Evolutionary conservation across 1,140 invertebrate species (phyloP), one percentile per base, ranked within the genome.

Genomic region (Epicauta chinensis): DNA sequence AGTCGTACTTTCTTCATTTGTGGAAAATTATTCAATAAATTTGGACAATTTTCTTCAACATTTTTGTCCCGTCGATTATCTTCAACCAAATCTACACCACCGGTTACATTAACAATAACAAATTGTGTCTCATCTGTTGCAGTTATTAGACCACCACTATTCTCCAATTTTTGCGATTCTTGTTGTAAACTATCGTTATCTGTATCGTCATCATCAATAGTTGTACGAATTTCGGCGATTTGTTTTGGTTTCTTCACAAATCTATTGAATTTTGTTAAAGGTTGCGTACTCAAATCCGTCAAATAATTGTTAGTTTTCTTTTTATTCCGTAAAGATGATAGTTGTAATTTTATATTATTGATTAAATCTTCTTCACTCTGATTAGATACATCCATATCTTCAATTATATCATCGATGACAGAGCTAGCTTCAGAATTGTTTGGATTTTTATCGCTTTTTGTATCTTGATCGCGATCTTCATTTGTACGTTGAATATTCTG

Each of bases 321-420:
- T 45, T 44, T 57, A 37, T 49, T 59, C 36, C 63, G 51, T 36
- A 65, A 45, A 2, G 32, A 58, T 31, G 35, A 53, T 32, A 63
- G 42, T 55, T 65, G 63, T 16, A 59, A 35, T 43, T 56, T 61
- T 15, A 63, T 34, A 47, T 55, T 53, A 37, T 61, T 48, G 32
- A 61, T 40, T 44, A 63, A 55, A 23, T 61, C 48, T 54, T 63
- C 61, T 16, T 39, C 36, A 53, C 16, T 46, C 10, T 15, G 11
- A 2, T 16, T 16, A 2, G 15, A 16, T 10, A 32, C 0, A 3
- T 44, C 30, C 9, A 40, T 41, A 40, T 29, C 14, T 10, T 32
- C 41, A n/a, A n/a, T n/a, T n/a, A n/a, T n/a, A n/a, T n/a, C n/a
- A n/a, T n/a, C n/a, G n/a, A n/a, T n/a, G n/a, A n/a, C n/a, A n/a